Percentiles rank a stretch among this genome's conserved stretches.
These are phyloP conservation scores for Eumaeus atala DNA, from an alignment of 1,140 invertebrate genomes.

Conservation along the genomic window DNA sequence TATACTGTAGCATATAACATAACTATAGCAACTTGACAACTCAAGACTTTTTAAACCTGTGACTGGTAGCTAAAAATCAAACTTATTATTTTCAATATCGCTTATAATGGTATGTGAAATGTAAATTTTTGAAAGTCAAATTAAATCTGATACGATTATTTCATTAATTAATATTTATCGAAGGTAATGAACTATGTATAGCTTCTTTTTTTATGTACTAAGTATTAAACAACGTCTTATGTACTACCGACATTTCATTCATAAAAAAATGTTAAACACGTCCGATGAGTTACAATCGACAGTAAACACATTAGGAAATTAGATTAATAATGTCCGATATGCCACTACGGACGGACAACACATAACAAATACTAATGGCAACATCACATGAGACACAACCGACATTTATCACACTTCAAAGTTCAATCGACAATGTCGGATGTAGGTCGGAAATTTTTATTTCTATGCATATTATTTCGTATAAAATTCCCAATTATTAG, in stretches of 20 bases:
- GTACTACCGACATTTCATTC: constrained; percentile 5
- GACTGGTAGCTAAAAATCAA: no score
- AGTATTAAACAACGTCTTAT: no score
- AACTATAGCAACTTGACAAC: no score
- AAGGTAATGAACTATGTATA: constrained; percentile 1
- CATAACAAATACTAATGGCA: constrained; percentile 8
- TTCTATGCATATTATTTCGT: not conserved
- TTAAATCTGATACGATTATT: not conserved
- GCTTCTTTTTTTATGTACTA: not conserved
- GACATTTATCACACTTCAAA: constrained; percentile 8
- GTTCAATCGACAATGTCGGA: constrained; percentile 12
- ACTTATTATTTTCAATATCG: no score
- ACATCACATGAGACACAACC: constrained; percentile 1
- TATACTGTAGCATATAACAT: no score
- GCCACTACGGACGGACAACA: not conserved
- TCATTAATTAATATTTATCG: not conserved
- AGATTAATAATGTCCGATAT: constrained; percentile 5
- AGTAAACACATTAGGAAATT: constrained; percentile 3
- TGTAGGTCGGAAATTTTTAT: not conserved
- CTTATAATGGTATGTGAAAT: no score
- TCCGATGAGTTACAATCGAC: constrained; percentile 5
- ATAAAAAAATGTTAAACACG: not conserved
- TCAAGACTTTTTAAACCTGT: no score
- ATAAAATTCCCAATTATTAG: no score
- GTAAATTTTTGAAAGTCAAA: no score